Conservation (phyloP, 1,140 invertebrate species). For the Glossosoma conforme region DNA sequence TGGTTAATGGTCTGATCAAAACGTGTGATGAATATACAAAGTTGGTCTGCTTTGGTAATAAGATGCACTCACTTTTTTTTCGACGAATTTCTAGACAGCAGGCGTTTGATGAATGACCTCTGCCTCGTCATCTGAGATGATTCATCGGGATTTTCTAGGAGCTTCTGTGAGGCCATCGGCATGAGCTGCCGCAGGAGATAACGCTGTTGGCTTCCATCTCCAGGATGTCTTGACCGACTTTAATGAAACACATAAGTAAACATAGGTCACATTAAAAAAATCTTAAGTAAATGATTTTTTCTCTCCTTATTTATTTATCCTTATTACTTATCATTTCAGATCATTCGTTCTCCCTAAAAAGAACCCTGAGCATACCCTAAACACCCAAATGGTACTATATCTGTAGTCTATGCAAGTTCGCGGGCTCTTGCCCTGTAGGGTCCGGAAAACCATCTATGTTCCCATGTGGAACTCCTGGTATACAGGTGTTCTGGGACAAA, state of each 20-base stretch:
- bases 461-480: too few relatives aligned
- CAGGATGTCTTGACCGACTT: constrained; percentile 9
- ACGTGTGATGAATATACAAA: background rate
- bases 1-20: background rate
- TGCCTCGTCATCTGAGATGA: constrained; percentile 14
- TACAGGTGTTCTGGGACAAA: too few relatives aligned
- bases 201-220: constrained; percentile 12
- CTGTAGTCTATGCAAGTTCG: too few relatives aligned
- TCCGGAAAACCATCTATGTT: too few relatives aligned
- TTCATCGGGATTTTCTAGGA: constrained; percentile 9
- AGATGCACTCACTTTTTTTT: constrained; percentile 16
- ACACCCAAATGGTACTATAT: too few relatives aligned
- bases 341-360: too few relatives aligned
- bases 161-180: constrained; percentile 18
- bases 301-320: too few relatives aligned
- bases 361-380: too few relatives aligned
- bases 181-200: constrained; percentile 19
- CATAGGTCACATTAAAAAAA: too few relatives aligned
- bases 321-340: too few relatives aligned
- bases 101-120: constrained; percentile 20
- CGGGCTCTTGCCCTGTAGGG: too few relatives aligned
- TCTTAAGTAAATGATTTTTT: too few relatives aligned
- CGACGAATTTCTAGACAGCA: constrained; percentile 17
- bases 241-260: background rate
- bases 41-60: background rate